Base-by-base conservation (phyloP, 2,888 invertebrate genomes). In the Drosophila helvetica region DNA sequence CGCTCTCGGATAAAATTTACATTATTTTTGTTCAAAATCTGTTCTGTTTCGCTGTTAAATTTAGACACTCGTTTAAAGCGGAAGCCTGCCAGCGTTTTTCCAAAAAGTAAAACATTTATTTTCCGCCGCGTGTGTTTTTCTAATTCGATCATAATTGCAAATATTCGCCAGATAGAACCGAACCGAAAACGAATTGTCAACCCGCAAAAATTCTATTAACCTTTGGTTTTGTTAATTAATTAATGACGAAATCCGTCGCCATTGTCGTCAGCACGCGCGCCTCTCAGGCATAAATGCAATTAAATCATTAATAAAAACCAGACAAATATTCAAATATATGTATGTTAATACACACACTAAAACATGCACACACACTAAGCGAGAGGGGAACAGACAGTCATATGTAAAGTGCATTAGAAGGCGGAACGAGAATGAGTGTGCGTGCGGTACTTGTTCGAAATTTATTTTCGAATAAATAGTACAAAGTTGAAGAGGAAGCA, bases 381-480 rank as follows among this genome's bases (percentile, higher is more conserved):
- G n/a, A 15, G n/a, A 15, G 15, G 38, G 38, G 38, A 38, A 43
- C 47, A 52, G 51, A 64, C 25, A 19, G 61, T 63, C 27, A 46
- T 60, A 70, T 61, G 69, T 56, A 78, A 80, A 86, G 72, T 86
- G 83, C 86, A 86, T 53, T 76, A 77, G 77, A 38, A 38, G 38
- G 38, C 15, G 38, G 38, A 38, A 38, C n/a, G 38, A 38, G 38
- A 38, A 61, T 62, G 65, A 74, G 70, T 74, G 84, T 80, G 78
- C 38, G 55, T 60, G 18, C 54, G 18, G 38, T 22, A 87, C 83
- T 87, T 87, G 86, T 83, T 84, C 87, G 86, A 85, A 87, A 84
- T 85, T 87, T 85, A 87, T 84, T 84, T 84, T 87, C 87, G 87
- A 84, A 87, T 87, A 84, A 87, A 87, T 84, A 84, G 83, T 84